Evolutionary conservation across 2,888 invertebrate genomes (phyloP).

Genomic region (Cordilura impudica): DNA sequence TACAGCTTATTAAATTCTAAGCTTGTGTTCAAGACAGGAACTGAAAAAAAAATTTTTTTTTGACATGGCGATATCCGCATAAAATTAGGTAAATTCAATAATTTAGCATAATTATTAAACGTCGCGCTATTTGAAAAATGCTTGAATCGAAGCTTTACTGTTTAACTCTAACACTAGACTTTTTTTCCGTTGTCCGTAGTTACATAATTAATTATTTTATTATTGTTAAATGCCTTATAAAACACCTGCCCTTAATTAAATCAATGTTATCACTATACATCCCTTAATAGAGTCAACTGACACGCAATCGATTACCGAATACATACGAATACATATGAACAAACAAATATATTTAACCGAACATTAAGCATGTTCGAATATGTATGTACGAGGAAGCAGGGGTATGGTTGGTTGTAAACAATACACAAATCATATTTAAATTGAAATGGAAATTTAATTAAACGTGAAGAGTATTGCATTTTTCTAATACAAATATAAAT

Average conservation of each 20-base stretch:
- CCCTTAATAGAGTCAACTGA: constrained; percentile 18
- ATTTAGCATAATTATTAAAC: too few relatives aligned
- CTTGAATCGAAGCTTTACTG: too few relatives aligned
- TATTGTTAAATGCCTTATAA: constrained; percentile 20
- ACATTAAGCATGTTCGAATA: constrained; percentile 21
- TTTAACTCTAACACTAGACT: neutral
- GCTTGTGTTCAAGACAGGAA: too few relatives aligned
- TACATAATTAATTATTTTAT: constrained; percentile 33
- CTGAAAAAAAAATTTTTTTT: too few relatives aligned
- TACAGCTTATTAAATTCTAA: too few relatives aligned
- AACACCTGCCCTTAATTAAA: constrained; percentile 56
- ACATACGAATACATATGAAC: neutral
- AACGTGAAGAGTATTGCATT: constrained; percentile 14
- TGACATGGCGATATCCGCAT: too few relatives aligned
- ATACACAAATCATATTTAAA: constrained; percentile 49
- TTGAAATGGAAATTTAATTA: constrained; percentile 48
- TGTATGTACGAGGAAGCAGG: too few relatives aligned
- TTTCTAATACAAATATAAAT: constrained; percentile 39
- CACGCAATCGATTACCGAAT: too few relatives aligned
- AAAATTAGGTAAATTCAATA: too few relatives aligned
- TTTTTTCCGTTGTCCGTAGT: constrained; percentile 33
- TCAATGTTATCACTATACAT: constrained; percentile 41
- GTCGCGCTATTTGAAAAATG: too few relatives aligned
- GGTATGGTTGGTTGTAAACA: constrained; percentile 22
- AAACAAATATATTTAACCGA: neutral